phyloP scores from a whole-genome alignment of 92 coral and sea anemone species.

The Phenganax subtilis region DNA sequence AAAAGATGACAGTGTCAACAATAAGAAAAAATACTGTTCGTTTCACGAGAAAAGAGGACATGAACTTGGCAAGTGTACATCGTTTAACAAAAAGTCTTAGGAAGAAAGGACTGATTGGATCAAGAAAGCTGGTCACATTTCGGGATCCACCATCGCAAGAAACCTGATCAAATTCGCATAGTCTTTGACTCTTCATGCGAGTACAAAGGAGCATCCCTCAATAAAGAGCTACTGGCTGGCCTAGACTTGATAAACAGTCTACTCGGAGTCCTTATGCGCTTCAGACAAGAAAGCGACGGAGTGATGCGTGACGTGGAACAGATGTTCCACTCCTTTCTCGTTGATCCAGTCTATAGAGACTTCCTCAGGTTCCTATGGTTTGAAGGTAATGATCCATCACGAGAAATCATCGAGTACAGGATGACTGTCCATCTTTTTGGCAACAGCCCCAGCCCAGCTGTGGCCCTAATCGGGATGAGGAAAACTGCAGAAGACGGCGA shows the following conservation, averaged over 20 bases:
- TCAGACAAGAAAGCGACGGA: conserved; percentile 4
- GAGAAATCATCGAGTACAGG: conserved; percentile 49
- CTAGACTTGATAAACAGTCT: background rate
- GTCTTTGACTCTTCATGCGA: background rate
- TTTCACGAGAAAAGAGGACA: conserved; percentile 48
- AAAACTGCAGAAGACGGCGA: conserved; percentile 49
- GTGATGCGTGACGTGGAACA: conserved; percentile 45
- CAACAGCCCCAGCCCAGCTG: conserved; percentile 57
- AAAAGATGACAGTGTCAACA: background rate
- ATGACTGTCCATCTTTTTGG: conserved; percentile 71
- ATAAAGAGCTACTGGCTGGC: background rate
- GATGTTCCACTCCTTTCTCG: conserved; percentile 42
- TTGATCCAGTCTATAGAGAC: conserved; percentile 44
- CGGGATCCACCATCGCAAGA: background rate
- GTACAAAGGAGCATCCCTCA: background rate
- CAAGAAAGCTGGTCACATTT: conserved; percentile 39
- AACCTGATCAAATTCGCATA: background rate
- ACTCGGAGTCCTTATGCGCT: background rate
- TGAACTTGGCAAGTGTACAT: conserved; percentile 37
- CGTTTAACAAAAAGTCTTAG: conserved; percentile 43
- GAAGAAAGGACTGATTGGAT: conserved; percentile 53
- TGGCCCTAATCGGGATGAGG: conserved; percentile 55
- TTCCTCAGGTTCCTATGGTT: conserved; percentile 61
- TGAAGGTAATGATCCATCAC: conserved; percentile 45
- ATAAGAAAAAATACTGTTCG: conserved; percentile 34